Base-by-base conservation (phyloP, 2,113 vertebrate genomes). In the Numenius arquata region DNA sequence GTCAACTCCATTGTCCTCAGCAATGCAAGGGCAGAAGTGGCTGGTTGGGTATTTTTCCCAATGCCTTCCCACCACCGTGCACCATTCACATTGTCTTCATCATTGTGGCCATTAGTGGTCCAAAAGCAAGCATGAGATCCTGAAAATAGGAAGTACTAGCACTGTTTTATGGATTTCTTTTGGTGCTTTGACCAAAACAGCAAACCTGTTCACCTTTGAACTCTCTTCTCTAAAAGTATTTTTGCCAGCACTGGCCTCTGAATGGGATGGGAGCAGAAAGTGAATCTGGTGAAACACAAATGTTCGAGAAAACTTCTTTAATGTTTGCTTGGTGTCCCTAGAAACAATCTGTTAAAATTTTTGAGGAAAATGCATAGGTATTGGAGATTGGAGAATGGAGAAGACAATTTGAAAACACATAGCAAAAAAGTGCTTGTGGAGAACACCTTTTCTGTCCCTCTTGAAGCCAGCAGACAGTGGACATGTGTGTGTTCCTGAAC, bases 401-500 rank as follows among this genome's bases (percentile, higher is more conserved):
- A 56, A 41, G 20, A 58, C 0, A 13, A 34, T 38, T 89, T 87
- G 47, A 59, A 73, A 87, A 87, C 21, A 41, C 15, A 21, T 2
- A 36, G 30, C 10, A 48, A 53, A 74, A 71, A 38, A 74, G 1
- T 11, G 15, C 4, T 26, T 17, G 6, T 55, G 43, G 30, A 83
- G 55, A 85, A 22, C 9, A 40, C 22, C 7, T 86, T 16, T 63
- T 72, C 40, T 25, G 27, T n/a, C 11, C 12, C n/a, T 52, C 5
- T 10, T 26, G 71, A 79, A 87, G 36, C 32, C n/a, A 76, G 15
- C 12, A 43, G 47, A 41, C 4, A 45, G 6, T 13, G 12, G 8
- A 4, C 1, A 2, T 2, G 2, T 70, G 16, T 2, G 2, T 70
- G 16, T 3, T 55, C 50, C 32, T 55, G 61, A 67, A 25, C 20